phyloP scores from a whole-genome alignment of 2,113 vertebrate genomes.

The Neodontobutis hainanensis region DNA sequence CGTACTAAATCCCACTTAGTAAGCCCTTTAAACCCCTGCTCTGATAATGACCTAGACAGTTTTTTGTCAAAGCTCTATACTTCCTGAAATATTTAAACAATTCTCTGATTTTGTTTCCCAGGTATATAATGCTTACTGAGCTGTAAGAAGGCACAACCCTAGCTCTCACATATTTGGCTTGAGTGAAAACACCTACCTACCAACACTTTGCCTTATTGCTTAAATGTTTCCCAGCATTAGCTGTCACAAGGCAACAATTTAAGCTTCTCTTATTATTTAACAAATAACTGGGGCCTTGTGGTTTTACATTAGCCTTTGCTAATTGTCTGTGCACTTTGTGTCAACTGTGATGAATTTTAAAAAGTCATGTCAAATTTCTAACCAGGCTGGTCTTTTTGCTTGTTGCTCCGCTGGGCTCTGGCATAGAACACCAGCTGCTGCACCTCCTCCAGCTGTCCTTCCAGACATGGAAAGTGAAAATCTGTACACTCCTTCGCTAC shows the following conservation, averaged over 20 bases:
- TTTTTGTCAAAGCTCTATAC: slow-evolving; percentile 12
- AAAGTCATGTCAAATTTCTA: slow-evolving; percentile 18
- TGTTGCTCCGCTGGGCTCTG: slow-evolving; percentile 87
- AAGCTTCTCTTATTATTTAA: too few species aligned
- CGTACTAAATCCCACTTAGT: background rate
- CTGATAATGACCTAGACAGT: slow-evolving; percentile 14
- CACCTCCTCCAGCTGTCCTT: slow-evolving; percentile 91
- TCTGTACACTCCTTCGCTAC: slow-evolving; percentile 96
- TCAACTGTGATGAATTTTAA: background rate
- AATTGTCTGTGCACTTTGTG: background rate
- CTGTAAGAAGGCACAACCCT: too few species aligned
- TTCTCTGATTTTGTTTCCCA: too few species aligned
- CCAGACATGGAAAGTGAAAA: slow-evolving; percentile 92
- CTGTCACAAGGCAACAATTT: too few species aligned
- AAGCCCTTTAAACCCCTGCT: slow-evolving; percentile 4
- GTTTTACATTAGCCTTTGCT: background rate
- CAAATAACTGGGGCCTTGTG: too few species aligned
- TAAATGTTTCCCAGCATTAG: too few species aligned
- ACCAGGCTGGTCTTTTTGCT: slow-evolving; percentile 85
- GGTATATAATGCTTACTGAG: too few species aligned
- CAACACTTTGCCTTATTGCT: too few species aligned
- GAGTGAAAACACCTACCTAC: too few species aligned
- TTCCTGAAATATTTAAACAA: slow-evolving; percentile 25
- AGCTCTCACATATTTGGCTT: too few species aligned
- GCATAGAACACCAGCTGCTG: slow-evolving; percentile 96